Percentiles rank a stretch among this genome's conserved stretches.
These are phyloP conservation scores for Rhinogobio ventralis DNA, from an alignment of 2,797 vertebrate species.

Conservation along the genomic window DNA sequence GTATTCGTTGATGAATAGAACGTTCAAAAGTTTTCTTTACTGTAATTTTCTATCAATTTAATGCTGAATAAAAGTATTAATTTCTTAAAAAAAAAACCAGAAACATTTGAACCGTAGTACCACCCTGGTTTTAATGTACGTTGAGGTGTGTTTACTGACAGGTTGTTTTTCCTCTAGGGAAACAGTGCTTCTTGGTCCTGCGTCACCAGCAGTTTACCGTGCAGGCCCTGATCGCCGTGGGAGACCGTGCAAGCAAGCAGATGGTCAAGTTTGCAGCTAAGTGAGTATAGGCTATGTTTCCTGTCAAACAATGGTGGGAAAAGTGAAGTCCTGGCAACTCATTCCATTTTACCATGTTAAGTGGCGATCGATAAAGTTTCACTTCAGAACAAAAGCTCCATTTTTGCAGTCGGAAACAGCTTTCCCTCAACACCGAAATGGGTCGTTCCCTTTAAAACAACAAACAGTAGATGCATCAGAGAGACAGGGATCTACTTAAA, in stretches of 20 bases:
- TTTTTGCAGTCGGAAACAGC: slow-evolving; percentile 63
- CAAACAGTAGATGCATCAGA: slow-evolving; percentile 68
- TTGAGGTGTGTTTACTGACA: slow-evolving; percentile 6
- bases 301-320: slow-evolving; percentile 99
- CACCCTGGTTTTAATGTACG: neutral
- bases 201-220: slow-evolving; percentile 98
- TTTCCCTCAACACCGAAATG: slow-evolving; percentile 67
- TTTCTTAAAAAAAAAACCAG: neutral
- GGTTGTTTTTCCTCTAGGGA: slow-evolving; percentile 81
- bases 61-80: neutral
- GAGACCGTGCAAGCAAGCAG: slow-evolving; percentile 98
- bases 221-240: slow-evolving; percentile 96
- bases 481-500: slow-evolving; percentile 64
- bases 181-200: slow-evolving; percentile 97
- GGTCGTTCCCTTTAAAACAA: slow-evolving; percentile 73
- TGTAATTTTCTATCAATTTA: neutral
- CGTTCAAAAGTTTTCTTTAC: neutral
- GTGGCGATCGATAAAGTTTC: slow-evolving; percentile 74
- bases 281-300: slow-evolving; percentile 93
- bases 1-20: neutral
- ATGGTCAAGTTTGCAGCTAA: slow-evolving; percentile 99
- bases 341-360: slow-evolving; percentile 91
- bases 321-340: slow-evolving; percentile 78
- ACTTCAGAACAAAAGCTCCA: slow-evolving; percentile 72
- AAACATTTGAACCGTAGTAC: neutral